Evolutionary conservation across 2,888 invertebrate genomes (phyloP).

Genomic region (Eilema sororculum): DNA sequence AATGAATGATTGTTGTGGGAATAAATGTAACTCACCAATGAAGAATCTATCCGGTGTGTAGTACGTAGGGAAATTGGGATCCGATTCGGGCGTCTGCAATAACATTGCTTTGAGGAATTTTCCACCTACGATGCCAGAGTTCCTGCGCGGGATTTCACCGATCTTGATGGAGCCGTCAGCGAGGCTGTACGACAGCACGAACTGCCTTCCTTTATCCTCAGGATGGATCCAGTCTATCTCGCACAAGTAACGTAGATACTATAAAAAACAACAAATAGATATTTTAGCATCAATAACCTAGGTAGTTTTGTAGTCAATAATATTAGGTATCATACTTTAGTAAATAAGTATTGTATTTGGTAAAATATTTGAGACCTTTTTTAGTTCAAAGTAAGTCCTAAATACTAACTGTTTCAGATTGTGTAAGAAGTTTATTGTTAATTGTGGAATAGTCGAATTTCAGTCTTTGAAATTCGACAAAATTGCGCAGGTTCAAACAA

Average conservation of each 20-base stretch:
- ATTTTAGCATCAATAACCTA: too few species aligned
- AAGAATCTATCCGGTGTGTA: constrained; percentile 93
- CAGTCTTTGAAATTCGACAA: too few species aligned
- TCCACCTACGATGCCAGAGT: constrained; percentile 92
- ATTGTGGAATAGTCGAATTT: too few species aligned
- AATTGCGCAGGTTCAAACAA: too few species aligned
- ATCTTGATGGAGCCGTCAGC: constrained; percentile 92
- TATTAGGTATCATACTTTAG: too few species aligned
- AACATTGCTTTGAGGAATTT: constrained; percentile 90
- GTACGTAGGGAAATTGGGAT: constrained; percentile 90
- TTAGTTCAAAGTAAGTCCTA: too few species aligned
- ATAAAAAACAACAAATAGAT: constrained; percentile 17
- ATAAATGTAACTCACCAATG: constrained; percentile 86
- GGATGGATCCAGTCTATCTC: constrained; percentile 92
- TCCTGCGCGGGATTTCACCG: constrained; percentile 90
- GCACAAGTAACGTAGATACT: constrained; percentile 91
- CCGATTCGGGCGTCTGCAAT: constrained; percentile 90
- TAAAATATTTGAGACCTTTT: too few species aligned
- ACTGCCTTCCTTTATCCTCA: constrained; percentile 91
- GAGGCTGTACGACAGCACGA: constrained; percentile 92
- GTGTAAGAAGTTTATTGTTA: too few species aligned
- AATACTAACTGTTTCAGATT: too few species aligned
- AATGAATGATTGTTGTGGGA: not conserved
- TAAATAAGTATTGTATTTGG: too few species aligned
- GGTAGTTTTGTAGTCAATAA: too few species aligned